phyloP scores from a whole-genome alignment of 1,140 invertebrate species.

The Bombus pascuorum region DNA sequence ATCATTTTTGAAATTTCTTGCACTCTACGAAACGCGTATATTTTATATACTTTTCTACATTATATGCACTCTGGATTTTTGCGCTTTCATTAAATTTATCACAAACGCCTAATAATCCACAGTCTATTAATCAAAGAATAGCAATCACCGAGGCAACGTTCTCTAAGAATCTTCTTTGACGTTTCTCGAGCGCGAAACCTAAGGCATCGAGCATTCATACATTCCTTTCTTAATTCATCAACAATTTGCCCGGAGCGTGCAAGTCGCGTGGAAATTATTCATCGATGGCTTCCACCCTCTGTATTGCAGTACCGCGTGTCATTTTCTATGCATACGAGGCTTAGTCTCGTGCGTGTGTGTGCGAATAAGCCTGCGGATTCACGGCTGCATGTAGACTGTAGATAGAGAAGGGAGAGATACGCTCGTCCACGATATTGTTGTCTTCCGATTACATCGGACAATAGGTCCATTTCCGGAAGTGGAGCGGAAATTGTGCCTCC shows the following conservation, averaged over 20 bases:
- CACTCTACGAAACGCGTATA: no score
- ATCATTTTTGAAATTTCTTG: no score
- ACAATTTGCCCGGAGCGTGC: neutral
- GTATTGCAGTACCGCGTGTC: constrained; percentile 4
- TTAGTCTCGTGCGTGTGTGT: no score
- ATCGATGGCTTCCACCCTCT: constrained; percentile 30
- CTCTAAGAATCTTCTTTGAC: neutral
- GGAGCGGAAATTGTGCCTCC: constrained; percentile 66
- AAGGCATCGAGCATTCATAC: neutral
- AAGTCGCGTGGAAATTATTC: constrained; percentile 30
- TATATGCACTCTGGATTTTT: no score
- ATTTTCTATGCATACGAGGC: constrained; percentile 22
- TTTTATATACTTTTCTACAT: no score
- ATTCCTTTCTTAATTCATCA: constrained; percentile 13
- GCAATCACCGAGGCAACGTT: no score
- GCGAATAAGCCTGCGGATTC: constrained; percentile 10
- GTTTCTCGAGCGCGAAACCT: neutral
- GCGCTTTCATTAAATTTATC: no score
- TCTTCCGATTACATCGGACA: constrained; percentile 70
- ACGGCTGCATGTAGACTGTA: neutral
- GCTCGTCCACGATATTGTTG: constrained; percentile 65
- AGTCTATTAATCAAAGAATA: no score
- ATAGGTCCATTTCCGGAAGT: constrained; percentile 68
- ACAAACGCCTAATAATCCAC: no score
- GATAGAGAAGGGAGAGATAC: constrained; percentile 33